A percentile compares a stretch with the other conserved stretches of the same genome.
These are phyloP conservation scores for Trachymyrmex cornetzi DNA, from an alignment of 1,140 invertebrate species.

Conservation along the genomic window DNA sequence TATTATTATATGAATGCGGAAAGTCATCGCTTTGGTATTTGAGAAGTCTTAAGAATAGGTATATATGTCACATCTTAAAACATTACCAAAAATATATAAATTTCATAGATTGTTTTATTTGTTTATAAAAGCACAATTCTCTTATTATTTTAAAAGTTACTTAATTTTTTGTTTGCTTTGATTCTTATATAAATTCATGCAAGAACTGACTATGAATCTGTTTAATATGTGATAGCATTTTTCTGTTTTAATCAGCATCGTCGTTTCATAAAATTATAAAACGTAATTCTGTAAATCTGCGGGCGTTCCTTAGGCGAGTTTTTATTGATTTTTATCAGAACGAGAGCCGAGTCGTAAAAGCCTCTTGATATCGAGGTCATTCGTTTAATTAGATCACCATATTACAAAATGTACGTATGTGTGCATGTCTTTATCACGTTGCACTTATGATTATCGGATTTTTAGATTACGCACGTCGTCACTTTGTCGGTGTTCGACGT, in stretches of 20 bases:
- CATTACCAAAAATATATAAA: too few species aligned
- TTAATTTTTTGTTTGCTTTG: too few species aligned
- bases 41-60: background rate
- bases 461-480: slow-evolving; percentile 32
- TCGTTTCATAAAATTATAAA: slow-evolving; percentile 29
- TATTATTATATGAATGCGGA: too few species aligned
- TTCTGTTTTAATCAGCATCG: background rate
- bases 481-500: background rate
- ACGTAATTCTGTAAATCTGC: background rate
- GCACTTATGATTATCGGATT: slow-evolving; percentile 52
- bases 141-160: too few species aligned
- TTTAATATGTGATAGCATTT: background rate
- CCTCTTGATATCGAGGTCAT: slow-evolving; percentile 29
- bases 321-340: slow-evolving; percentile 20
- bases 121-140: too few species aligned
- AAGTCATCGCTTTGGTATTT: background rate
- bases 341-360: background rate
- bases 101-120: too few species aligned
- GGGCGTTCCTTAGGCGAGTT: background rate
- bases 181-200: too few species aligned
- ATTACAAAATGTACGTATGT: background rate
- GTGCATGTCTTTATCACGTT: background rate
- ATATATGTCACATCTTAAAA: too few species aligned
- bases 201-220: too few species aligned
- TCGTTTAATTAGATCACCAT: slow-evolving; percentile 62